Evolutionary conservation across 2,888 invertebrate species (phyloP), one percentile per base, ranked within the genome.

Genomic region (Drosophila borealis): DNA sequence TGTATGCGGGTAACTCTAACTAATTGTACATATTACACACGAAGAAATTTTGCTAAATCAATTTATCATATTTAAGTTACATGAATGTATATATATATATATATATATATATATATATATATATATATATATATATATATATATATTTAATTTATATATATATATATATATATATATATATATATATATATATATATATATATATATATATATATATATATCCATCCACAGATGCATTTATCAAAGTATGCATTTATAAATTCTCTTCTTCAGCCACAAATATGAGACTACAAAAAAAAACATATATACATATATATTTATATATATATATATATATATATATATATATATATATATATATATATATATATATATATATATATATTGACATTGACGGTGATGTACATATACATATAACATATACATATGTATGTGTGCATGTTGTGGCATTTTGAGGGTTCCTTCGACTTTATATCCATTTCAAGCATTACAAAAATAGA

Each of bases 1-100:
- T 48, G 56, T 36, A 37, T 50, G 49, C 25, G 37, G 55, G 74
- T 67, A 69, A 76, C 54, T 69, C 84, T 82, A 82, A 76, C 86
- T 85, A 82, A 75, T 49, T 84, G 59, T 83, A 80, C 72, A 86
- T 29, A 29, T 70, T 84, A 88, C 68, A 78, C 63, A 75, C 81
- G 88, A 81, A 70, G 80, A 81, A 81, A 88, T 88, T 81, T 85
- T 53, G 80, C 88, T 81, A 81, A 69, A 64, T 78, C 56, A 59
- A 29, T 70, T 70, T 56, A 54, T 71, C 71, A 59, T 71, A 8
- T 29, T 71, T 66, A 49, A 41, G 39, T 70, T 49, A 37, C 55
- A 34, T 17, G 17, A 10, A 61, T 42, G 33, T 37, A 56, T n/a
- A 17, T 17, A 17, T 17, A 17, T 17, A 17, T 17, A 17, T 17